A percentile compares a stretch with the other conserved stretches of the same genome.
Conservation (phyloP, 2,113 vertebrate genomes). For the Chaetorhynchus papuensis region DNA sequence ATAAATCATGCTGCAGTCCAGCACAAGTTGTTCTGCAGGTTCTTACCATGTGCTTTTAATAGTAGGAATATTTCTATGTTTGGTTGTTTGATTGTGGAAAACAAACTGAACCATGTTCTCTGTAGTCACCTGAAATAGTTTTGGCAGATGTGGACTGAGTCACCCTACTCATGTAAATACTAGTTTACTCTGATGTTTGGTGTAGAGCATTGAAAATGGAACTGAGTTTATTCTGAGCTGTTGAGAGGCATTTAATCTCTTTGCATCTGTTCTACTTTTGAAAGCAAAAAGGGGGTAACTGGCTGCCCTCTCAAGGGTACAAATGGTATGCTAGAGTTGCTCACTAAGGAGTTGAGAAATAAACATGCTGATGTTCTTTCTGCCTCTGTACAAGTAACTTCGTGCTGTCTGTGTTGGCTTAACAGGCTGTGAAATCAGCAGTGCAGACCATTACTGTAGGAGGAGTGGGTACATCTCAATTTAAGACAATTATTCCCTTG, state of each 20-base stretch:
- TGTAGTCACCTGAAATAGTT: not conserved
- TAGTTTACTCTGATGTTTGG: not conserved
- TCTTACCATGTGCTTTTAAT: not conserved
- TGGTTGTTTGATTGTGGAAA: not conserved
- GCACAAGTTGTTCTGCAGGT: not conserved
- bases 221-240: not conserved
- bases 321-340: not conserved
- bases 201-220: not conserved
- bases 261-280: not conserved
- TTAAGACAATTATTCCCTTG: constrained; percentile 96
- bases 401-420: constrained; percentile 42
- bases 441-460: constrained; percentile 89
- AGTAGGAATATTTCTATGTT: not conserved
- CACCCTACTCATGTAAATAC: not conserved
- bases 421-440: constrained; percentile 84
- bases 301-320: not conserved
- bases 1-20: not conserved
- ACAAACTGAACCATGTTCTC: not conserved
- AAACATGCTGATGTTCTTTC: not conserved
- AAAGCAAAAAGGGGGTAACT: not conserved
- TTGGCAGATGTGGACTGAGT: not conserved
- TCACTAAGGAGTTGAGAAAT: not conserved
- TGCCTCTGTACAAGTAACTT: constrained; percentile 4
- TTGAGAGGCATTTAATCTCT: not conserved
- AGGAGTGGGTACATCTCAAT: constrained; percentile 86